Conservation (phyloP, 2,888 invertebrate genomes). For the Erebia ligea region DNA sequence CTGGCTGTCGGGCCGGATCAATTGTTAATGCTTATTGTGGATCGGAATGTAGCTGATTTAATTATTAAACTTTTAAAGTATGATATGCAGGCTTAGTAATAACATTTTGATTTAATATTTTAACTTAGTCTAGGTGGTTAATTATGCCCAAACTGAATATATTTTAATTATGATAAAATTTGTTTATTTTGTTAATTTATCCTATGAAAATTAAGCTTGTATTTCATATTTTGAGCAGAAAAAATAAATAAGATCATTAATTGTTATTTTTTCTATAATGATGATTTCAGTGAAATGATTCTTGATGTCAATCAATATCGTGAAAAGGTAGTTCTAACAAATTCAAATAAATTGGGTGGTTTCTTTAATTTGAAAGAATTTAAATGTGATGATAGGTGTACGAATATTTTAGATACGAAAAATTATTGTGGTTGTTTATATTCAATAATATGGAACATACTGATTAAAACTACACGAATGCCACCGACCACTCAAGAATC, state of each 20-base stretch:
- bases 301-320: neutral
- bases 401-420: constrained; percentile 1
- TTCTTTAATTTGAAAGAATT: neutral
- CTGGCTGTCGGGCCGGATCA: constrained; percentile 25
- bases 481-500: neutral
- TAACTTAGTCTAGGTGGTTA: no score
- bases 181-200: neutral
- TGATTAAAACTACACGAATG: neutral
- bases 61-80: neutral
- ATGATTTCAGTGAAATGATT: neutral
- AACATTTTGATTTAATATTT: neutral
- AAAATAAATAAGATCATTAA: neutral
- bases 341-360: neutral
- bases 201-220: constrained; percentile 10
- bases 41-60: constrained; percentile 2
- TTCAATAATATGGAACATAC: neutral
- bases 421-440: neutral
- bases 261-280: no score
- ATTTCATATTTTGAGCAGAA: constrained; percentile 8
- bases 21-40: constrained; percentile 27
- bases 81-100: neutral
- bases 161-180: no score
- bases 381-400: constrained; percentile 5
- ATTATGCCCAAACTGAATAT: no score
- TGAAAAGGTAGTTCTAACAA: neutral